Conservation (phyloP, 2,888 invertebrate species). For the Trichopria drosophilae region DNA sequence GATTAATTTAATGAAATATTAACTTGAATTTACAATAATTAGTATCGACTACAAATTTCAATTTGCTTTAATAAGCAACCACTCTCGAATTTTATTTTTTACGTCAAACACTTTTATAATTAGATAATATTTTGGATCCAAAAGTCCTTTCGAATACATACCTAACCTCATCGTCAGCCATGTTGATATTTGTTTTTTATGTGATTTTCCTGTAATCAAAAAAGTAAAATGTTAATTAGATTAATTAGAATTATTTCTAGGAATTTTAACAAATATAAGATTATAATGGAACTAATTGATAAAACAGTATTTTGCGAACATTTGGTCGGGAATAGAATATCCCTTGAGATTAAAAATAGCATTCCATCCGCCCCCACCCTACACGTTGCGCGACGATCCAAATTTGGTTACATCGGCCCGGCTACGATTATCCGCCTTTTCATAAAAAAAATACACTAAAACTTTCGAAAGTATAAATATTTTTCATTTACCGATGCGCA, state of each 20-base stretch:
- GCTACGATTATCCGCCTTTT: conserved; percentile 46
- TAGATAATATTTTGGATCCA: conserved; percentile 1
- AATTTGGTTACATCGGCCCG: conserved; percentile 64
- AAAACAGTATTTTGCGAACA: no score
- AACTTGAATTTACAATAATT: no score
- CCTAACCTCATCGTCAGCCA: conserved; percentile 96
- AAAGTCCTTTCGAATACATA: conserved; percentile 65
- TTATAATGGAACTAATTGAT: no score
- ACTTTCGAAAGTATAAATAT: no score
- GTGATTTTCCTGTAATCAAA: neutral
- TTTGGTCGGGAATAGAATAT: conserved; percentile 48
- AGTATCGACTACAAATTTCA: no score
- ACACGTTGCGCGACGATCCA: conserved; percentile 58
- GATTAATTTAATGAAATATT: no score
- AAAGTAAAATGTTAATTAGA: neutral
- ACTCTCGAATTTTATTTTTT: no score
- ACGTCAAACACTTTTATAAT: neutral
- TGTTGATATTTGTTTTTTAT: conserved; percentile 60
- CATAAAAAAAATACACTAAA: no score
- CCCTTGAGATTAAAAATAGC: conserved; percentile 56
- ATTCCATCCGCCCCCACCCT: conserved; percentile 58
- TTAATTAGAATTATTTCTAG: no score
- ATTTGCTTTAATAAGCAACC: no score
- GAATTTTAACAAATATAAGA: no score
- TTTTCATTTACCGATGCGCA: no score